Conservation (phyloP, 35 echinoderm and acorn worm genomes). For the Chiridota heheva region DNA sequence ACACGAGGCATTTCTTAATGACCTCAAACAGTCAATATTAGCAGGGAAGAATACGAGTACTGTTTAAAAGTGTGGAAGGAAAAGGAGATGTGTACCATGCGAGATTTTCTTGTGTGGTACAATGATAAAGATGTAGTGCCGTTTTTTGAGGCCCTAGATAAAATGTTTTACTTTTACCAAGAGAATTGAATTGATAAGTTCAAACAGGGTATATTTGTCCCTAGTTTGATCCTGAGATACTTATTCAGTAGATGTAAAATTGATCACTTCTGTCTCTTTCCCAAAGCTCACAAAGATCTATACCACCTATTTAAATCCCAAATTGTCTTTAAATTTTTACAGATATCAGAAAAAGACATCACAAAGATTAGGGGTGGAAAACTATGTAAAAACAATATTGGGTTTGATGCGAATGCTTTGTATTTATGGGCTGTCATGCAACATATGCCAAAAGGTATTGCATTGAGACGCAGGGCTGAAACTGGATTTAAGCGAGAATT, state of each 20-base stretch:
- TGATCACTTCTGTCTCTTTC: conserved; percentile 23
- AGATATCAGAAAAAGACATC: conserved; percentile 10
- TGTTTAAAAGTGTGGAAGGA: conserved; percentile 42
- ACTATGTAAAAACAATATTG: conserved; percentile 46
- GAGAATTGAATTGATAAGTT: conserved; percentile 56
- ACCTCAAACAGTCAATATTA: conserved; percentile 35
- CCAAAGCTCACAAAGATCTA: conserved; percentile 42
- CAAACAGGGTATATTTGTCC: conserved; percentile 55
- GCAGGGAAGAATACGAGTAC: conserved; percentile 44
- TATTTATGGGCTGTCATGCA: too few species aligned
- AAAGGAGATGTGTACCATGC: conserved; percentile 26
- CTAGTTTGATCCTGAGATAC: conserved; percentile 45
- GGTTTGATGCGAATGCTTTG: too few species aligned
- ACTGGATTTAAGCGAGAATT: too few species aligned
- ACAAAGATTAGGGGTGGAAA: conserved; percentile 48
- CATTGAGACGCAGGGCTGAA: too few species aligned
- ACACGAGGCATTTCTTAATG: conserved; percentile 43
- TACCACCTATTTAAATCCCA: conserved; percentile 29
- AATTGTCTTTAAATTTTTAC: conserved; percentile 10
- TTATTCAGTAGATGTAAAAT: conserved; percentile 3
- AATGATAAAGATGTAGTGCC: conserved; percentile 54
- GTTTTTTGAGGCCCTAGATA: conserved; percentile 46
- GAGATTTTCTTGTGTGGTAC: conserved; percentile 63
- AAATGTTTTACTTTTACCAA: conserved; percentile 57
- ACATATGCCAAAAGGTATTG: too few species aligned